A percentile compares a stretch with the other conserved stretches of the same genome.
Conservation (phyloP, 1,140 invertebrate species). For the Apis cerana region DNA sequence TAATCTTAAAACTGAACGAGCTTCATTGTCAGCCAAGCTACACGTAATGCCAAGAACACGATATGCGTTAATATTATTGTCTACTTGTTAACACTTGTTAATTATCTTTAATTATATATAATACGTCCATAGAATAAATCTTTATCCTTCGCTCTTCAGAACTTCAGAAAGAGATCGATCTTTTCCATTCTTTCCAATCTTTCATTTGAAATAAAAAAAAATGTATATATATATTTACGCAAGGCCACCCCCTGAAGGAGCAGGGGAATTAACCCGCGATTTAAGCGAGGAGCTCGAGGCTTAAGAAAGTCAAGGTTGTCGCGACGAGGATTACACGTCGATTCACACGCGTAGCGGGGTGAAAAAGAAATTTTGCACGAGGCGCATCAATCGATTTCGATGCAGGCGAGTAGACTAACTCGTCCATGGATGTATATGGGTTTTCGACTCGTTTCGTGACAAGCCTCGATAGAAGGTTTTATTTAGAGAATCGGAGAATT, state of each 20-base stretch:
- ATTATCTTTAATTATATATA: too few species aligned
- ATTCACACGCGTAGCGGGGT: background rate
- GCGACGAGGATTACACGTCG: background rate
- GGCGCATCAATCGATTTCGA: conserved; percentile 26
- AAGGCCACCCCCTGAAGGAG: background rate
- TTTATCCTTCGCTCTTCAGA: too few species aligned
- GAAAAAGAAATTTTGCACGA: conserved; percentile 26
- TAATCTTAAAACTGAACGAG: too few species aligned
- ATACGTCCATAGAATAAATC: too few species aligned
- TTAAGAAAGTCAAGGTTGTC: conserved; percentile 39
- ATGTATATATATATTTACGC: too few species aligned
- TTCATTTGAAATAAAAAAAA: too few species aligned
- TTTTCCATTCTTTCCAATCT: too few species aligned
- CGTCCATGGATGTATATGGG: background rate
- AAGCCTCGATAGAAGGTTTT: background rate
- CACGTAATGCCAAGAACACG: too few species aligned
- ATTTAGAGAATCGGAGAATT: background rate
- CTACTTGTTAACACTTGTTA: too few species aligned
- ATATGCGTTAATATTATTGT: too few species aligned
- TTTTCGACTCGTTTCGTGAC: background rate
- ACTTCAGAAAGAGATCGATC: too few species aligned
- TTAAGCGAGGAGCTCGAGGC: background rate
- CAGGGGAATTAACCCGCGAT: conserved; percentile 11
- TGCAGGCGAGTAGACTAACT: background rate
- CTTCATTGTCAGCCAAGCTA: too few species aligned